These are phyloP conservation scores for Coccyzus lansbergi DNA, from an alignment of 2,797 vertebrate genomes.

Conservation along the genomic window DNA sequence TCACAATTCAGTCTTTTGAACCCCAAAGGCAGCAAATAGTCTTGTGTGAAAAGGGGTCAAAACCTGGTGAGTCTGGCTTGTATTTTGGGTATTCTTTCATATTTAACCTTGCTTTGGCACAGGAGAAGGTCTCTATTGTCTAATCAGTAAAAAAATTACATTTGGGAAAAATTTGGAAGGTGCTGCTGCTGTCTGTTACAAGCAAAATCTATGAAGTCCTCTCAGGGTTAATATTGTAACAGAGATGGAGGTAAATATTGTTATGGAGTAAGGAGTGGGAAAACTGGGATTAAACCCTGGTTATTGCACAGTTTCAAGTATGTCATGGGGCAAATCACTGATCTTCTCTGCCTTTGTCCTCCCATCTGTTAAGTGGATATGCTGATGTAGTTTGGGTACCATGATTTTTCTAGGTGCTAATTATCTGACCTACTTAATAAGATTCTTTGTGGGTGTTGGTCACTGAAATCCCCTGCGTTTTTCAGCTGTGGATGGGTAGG, in stretches of 20 bases:
- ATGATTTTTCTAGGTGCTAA: background rate
- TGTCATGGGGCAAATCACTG: background rate
- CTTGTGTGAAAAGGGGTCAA: background rate
- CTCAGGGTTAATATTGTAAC: background rate
- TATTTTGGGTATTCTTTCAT: background rate
- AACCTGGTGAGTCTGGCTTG: background rate
- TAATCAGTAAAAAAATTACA: background rate
- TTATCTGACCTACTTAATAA: background rate
- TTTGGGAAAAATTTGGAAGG: background rate
- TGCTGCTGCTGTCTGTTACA: background rate
- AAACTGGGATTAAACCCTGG: background rate
- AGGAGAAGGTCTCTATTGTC: background rate
- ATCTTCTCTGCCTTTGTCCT: background rate
- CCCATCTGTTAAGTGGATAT: background rate
- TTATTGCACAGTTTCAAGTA: background rate
- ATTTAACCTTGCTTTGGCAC: slow-evolving; percentile 36
- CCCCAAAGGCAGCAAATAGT: background rate
- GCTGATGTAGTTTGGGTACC: background rate
- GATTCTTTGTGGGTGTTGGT: background rate
- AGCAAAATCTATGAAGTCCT: background rate
- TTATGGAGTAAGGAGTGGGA: background rate
- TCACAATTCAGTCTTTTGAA: background rate
- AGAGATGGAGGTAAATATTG: background rate
- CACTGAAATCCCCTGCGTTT: background rate
- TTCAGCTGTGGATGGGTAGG: background rate